phyloP scores from a whole-genome alignment of 1,140 invertebrate species.

The Thrips palmi region DNA sequence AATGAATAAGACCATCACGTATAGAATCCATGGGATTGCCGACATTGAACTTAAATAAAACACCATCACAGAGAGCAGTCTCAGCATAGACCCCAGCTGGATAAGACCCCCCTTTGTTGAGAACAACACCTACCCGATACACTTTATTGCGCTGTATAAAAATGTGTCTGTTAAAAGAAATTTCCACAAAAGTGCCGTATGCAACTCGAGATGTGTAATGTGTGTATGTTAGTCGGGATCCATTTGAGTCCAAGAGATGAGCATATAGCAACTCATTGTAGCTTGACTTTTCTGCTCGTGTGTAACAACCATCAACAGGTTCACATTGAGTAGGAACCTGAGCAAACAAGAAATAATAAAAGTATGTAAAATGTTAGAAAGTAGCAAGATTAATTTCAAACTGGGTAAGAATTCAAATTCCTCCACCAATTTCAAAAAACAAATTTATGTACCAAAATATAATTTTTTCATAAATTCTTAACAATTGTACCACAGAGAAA shows the following conservation, averaged over 20 bases:
- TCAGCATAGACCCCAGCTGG: conserved; percentile 45
- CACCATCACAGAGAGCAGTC: conserved; percentile 37
- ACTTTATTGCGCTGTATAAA: conserved; percentile 54
- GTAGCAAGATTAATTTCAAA: conserved; percentile 6
- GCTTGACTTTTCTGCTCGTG: conserved; percentile 24
- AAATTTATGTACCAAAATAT: too few species aligned
- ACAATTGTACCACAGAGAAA: too few species aligned
- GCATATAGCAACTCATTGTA: conserved; percentile 23
- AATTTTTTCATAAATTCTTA: too few species aligned
- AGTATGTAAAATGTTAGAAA: conserved; percentile 2
- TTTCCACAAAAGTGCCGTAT: conserved; percentile 47
- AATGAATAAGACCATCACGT: conserved; percentile 51
- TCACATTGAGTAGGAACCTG: conserved; percentile 34
- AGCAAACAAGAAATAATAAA: conserved; percentile 2
- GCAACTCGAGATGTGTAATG: conserved; percentile 23
- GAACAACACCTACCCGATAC: conserved; percentile 59
- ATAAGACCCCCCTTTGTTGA: conserved; percentile 62
- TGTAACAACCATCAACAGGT: conserved; percentile 29
- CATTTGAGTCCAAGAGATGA: conserved; percentile 20
- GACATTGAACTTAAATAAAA: conserved; percentile 52
- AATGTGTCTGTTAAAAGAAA: conserved; percentile 57
- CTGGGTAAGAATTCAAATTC: conserved; percentile 31
- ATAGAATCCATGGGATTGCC: conserved; percentile 41
- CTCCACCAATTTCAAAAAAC: too few species aligned
- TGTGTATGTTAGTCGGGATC: conserved; percentile 19